Percentiles rank a stretch among this genome's conserved stretches.
These are phyloP conservation scores for Pachliopta kotzebuea DNA, from an alignment of 2,888 invertebrate species.

Conservation along the genomic window DNA sequence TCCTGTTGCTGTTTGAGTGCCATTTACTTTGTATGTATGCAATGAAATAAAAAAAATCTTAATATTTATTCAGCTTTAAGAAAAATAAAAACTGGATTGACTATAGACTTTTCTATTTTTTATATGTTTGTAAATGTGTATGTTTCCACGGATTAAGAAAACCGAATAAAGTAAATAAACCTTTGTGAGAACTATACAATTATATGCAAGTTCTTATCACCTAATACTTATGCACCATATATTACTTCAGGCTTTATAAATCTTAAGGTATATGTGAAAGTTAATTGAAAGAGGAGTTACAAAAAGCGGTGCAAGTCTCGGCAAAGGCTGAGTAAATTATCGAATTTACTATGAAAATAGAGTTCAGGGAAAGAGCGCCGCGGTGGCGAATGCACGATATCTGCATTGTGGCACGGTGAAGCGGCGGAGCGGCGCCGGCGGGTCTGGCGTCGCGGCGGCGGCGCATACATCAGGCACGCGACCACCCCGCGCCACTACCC, in stretches of 20 bases:
- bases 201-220: not conserved
- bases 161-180: not conserved
- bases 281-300: not conserved
- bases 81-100: not conserved
- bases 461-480: conserved; percentile 78
- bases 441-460: conserved; percentile 75
- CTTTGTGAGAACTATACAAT: not conserved
- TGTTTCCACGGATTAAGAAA: no score
- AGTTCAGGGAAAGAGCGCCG: conserved; percentile 39
- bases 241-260: not conserved
- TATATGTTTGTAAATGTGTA: no score
- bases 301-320: conserved; percentile 4
- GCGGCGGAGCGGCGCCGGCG: conserved; percentile 72
- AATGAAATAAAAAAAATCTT: not conserved
- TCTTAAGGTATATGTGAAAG: not conserved
- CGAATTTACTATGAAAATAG: conserved; percentile 18
- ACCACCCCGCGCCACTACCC: conserved; percentile 43
- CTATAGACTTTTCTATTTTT: not conserved
- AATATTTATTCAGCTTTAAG: no score
- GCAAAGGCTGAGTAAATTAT: conserved; percentile 24
- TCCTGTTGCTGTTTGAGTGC: not conserved
- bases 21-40: not conserved
- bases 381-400: conserved; percentile 68
- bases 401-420: conserved; percentile 72
- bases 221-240: not conserved